Conservation (phyloP, 2,113 vertebrate species). For the Cyrtonyx montezumae region DNA sequence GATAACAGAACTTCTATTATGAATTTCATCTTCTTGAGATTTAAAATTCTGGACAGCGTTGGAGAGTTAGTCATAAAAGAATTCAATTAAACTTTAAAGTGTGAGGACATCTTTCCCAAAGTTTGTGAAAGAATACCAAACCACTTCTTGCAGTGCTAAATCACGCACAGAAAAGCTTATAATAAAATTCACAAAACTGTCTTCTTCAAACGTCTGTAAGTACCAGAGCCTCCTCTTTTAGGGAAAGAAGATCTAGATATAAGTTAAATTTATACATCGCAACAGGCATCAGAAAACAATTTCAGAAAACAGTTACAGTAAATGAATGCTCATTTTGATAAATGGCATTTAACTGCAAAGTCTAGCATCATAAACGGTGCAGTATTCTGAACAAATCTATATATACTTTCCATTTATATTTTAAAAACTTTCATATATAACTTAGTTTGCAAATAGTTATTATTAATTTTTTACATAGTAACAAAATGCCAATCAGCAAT, state of each 20-base stretch:
- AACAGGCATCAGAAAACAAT: not conserved
- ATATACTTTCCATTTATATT: not conserved
- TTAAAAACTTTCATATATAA: not conserved
- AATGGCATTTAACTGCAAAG: not conserved
- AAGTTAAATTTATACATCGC: not conserved
- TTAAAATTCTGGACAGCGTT: constrained; percentile 13
- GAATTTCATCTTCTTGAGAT: constrained; percentile 2
- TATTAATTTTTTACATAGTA: not conserved
- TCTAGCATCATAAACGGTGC: not conserved
- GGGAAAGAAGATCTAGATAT: fast-evolving
- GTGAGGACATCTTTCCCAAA: constrained; percentile 28
- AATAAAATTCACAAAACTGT: constrained; percentile 20
- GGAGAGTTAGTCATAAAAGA: constrained; percentile 36
- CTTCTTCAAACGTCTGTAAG: constrained; percentile 42
- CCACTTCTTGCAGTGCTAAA: constrained; percentile 12
- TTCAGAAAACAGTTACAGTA: not conserved
- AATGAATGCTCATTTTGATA: not conserved
- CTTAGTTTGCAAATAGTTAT: not conserved
- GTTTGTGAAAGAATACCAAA: constrained; percentile 14
- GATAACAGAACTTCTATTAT: constrained; percentile 28
- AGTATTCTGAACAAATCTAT: not conserved
- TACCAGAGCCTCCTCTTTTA: not conserved
- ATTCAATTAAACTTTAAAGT: constrained; percentile 18
- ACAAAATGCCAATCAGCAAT: not conserved
- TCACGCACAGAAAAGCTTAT: constrained; percentile 21